Evolutionary conservation across 2,888 invertebrate genomes (phyloP).

Genomic region (Chromoteleia sp.): DNA sequence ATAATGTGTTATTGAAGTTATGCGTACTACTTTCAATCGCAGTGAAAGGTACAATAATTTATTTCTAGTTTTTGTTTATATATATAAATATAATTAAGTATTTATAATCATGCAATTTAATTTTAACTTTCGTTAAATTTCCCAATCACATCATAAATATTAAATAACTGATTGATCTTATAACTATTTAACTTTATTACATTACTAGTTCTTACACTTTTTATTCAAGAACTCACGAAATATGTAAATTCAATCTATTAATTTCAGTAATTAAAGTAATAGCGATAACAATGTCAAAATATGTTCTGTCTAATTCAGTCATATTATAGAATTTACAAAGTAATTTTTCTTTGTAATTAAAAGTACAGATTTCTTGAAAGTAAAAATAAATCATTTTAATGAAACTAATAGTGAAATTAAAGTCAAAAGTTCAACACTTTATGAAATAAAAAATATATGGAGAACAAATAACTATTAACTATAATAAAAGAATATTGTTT

Average conservation of each 20-base stretch:
- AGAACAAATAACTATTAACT: too few species aligned
- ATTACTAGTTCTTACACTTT: conserved; percentile 8
- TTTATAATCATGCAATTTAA: conserved; percentile 20
- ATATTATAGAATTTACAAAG: neutral
- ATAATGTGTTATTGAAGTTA: too few species aligned
- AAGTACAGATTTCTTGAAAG: too few species aligned
- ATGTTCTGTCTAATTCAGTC: conserved; percentile 4
- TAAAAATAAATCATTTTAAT: too few species aligned
- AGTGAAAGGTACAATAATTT: conserved; percentile 16
- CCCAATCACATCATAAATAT: conserved; percentile 7
- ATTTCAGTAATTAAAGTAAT: conserved; percentile 29
- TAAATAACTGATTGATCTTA: conserved; percentile 23
- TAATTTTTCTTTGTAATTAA: too few species aligned
- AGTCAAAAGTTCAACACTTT: too few species aligned
- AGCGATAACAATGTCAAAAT: conserved; percentile 26
- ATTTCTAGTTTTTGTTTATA: neutral
- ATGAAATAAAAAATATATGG: too few species aligned
- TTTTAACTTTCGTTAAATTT: conserved; percentile 6
- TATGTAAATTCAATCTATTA: conserved; percentile 27
- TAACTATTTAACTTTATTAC: conserved; percentile 11
- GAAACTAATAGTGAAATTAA: too few species aligned
- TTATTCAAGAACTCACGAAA: neutral
- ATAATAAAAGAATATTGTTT: too few species aligned
- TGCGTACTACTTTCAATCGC: too few species aligned
- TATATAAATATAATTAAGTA: conserved; percentile 14